Evolutionary conservation across 1,140 invertebrate species (phyloP).

Genomic region (Heliconius hermathena): DNA sequence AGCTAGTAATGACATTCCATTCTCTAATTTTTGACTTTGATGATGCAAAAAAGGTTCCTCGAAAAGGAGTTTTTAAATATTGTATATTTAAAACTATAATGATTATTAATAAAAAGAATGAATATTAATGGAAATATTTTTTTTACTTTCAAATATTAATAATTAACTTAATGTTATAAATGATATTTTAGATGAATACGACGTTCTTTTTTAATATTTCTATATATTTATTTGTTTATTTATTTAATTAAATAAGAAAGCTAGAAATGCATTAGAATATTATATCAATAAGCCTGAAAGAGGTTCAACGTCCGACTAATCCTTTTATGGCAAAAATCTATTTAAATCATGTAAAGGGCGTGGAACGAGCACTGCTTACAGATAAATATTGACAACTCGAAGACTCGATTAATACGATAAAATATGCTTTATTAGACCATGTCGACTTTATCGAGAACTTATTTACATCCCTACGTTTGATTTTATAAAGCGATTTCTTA

Average conservation of each 20-base stretch:
- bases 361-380: background rate
- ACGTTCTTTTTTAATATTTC: no score
- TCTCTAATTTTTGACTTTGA: no score
- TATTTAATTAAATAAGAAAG: background rate
- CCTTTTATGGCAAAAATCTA: constrained; percentile 33
- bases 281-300: constrained; percentile 13
- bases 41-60: no score
- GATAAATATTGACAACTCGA: constrained; percentile 31
- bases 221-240: no score
- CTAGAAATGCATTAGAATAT: background rate
- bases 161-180: background rate
- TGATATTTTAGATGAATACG: no score
- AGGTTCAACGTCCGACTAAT: constrained; percentile 16
- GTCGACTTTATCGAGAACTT: background rate
- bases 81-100: no score
- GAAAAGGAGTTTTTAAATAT: no score
- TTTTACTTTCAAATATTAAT: no score
- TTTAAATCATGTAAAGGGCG: constrained; percentile 33
- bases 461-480: constrained; percentile 10
- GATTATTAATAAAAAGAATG: no score
- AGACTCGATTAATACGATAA: constrained; percentile 23
- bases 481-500: background rate
- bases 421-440: constrained; percentile 15
- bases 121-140: no score
- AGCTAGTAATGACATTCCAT: no score